Evolutionary conservation across 2,113 vertebrate genomes (phyloP).

Genomic region (Mustela lutreola): DNA sequence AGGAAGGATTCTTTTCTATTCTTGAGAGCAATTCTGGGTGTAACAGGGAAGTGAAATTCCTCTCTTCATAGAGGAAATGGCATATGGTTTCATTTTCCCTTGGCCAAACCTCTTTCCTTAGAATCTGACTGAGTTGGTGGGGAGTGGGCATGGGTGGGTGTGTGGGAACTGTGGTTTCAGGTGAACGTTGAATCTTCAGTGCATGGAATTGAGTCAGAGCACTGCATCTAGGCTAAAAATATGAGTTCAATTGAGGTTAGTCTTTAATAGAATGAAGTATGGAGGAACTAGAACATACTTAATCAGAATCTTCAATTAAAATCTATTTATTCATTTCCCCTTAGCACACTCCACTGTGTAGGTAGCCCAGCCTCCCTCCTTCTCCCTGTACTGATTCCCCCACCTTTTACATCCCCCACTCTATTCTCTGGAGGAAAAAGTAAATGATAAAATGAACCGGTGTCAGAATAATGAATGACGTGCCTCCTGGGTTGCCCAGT

Average conservation of each 20-base stretch:
- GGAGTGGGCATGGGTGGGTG: neutral
- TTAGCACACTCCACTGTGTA: neutral
- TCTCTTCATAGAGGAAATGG: neutral
- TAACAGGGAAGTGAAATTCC: neutral
- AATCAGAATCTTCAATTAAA: constrained; percentile 25
- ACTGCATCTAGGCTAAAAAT: neutral
- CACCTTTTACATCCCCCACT: neutral
- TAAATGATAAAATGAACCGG: neutral
- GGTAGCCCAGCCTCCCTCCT: too few relatives aligned
- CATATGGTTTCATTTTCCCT: neutral
- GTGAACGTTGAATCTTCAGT: neutral
- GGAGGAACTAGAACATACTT: neutral
- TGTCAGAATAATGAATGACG: neutral
- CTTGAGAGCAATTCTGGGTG: neutral
- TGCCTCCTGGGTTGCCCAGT: neutral
- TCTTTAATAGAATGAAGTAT: neutral
- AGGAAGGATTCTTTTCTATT: neutral
- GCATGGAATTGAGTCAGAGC: neutral
- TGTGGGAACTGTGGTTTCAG: neutral
- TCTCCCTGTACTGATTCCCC: fast-evolving
- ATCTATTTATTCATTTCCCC: neutral
- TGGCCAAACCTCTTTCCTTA: neutral
- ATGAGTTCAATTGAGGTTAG: neutral
- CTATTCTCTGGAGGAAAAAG: constrained; percentile 16
- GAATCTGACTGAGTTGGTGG: neutral